These are phyloP conservation scores for Potamilus streckersoni DNA, from an alignment of 1,140 invertebrate genomes.

Conservation along the genomic window DNA sequence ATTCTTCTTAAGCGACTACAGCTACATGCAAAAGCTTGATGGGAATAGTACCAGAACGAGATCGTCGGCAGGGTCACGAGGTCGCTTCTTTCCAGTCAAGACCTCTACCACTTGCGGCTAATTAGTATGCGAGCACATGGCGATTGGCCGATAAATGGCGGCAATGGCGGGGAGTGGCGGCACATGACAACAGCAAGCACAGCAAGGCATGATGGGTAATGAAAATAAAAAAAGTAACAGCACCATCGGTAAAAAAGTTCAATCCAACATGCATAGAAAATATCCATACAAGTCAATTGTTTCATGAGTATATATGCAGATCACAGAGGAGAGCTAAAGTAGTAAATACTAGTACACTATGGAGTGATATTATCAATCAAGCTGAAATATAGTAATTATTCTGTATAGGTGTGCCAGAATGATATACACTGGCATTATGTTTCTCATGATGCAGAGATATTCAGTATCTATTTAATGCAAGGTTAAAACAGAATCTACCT, in stretches of 20 bases:
- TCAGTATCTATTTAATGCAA: too few relatives aligned
- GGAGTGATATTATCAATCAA: too few relatives aligned
- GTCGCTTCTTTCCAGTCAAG: slow-evolving; percentile 86
- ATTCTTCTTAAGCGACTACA: slow-evolving; percentile 62
- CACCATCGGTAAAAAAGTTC: slow-evolving; percentile 63
- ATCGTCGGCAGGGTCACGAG: slow-evolving; percentile 85
- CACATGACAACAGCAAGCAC: slow-evolving; percentile 70
- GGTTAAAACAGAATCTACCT: too few relatives aligned
- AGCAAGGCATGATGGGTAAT: slow-evolving; percentile 67
- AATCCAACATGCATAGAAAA: slow-evolving; percentile 59
- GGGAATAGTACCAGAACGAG: slow-evolving; percentile 87
- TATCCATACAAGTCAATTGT: too few relatives aligned
- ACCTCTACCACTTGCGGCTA: slow-evolving; percentile 70
- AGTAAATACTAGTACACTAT: too few relatives aligned
- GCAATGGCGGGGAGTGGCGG: slow-evolving; percentile 65
- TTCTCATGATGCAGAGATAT: too few relatives aligned
- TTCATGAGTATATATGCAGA: too few relatives aligned
- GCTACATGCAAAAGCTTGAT: slow-evolving; percentile 70
- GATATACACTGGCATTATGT: too few relatives aligned
- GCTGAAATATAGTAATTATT: too few relatives aligned
- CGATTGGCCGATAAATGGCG: slow-evolving; percentile 65
- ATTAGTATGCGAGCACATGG: slow-evolving; percentile 68
- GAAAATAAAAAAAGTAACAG: slow-evolving; percentile 64
- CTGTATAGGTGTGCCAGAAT: too few relatives aligned
- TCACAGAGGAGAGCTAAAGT: too few relatives aligned